Evolutionary conservation across 2,113 vertebrate species (phyloP).

Genomic region (Protobothrops mucrosquamatus): DNA sequence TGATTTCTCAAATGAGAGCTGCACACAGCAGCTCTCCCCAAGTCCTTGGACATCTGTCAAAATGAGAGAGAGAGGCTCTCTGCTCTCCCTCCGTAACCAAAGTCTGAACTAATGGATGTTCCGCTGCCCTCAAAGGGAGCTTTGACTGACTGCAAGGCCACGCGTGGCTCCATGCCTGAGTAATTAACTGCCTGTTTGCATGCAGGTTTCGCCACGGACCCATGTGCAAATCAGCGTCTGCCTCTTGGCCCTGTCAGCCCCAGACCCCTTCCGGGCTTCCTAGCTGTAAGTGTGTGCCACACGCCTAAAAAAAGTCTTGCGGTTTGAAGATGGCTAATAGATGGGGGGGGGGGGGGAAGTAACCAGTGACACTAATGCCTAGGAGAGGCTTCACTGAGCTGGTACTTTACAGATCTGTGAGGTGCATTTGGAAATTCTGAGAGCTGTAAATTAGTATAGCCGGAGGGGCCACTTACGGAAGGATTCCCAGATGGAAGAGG

Average conservation of each 20-base stretch:
- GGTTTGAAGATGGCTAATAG: not conserved
- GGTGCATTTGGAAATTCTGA: not conserved
- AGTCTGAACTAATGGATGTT: not conserved
- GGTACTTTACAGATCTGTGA: not conserved
- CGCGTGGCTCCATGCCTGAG: rapidly evolving
- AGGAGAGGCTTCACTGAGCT: not conserved
- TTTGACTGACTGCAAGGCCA: not conserved
- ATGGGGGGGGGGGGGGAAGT: no score
- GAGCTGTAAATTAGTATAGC: not conserved
- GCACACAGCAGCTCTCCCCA: not conserved
- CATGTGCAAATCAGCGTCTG: not conserved
- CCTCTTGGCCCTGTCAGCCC: not conserved
- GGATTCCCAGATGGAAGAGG: not conserved
- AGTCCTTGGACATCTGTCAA: not conserved
- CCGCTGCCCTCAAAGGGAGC: not conserved
- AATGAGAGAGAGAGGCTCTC: not conserved
- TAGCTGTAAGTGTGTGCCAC: not conserved
- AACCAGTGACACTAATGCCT: not conserved
- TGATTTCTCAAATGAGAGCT: not conserved
- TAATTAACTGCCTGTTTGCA: not conserved
- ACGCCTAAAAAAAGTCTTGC: not conserved
- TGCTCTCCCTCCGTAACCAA: not conserved
- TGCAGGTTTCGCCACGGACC: not conserved
- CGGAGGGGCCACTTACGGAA: not conserved
- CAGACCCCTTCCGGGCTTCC: not conserved